Evolutionary conservation across 2,888 invertebrate species (phyloP).

Genomic region (Aricia artaxerxes): DNA sequence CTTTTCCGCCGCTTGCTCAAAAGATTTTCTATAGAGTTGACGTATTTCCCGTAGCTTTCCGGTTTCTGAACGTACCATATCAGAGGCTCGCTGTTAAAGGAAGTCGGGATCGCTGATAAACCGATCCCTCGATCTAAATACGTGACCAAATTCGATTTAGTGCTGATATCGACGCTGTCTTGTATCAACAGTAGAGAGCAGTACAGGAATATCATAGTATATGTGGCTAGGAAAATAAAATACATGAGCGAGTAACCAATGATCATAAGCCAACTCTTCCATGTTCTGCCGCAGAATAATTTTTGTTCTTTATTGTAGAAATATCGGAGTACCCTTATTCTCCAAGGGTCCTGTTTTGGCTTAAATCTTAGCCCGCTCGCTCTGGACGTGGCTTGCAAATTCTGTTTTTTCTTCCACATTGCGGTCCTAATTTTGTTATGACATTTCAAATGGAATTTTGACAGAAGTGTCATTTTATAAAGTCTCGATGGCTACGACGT

Average conservation of each 20-base stretch:
- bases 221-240: constrained; percentile 58
- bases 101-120: constrained; percentile 60
- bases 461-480: background rate
- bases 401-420: constrained; percentile 1
- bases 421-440: background rate
- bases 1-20: constrained; percentile 50
- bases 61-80: constrained; percentile 60
- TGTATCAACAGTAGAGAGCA: constrained; percentile 52
- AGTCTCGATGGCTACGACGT: background rate
- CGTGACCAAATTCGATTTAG: constrained; percentile 47
- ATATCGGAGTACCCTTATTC: constrained; percentile 44
- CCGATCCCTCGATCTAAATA: constrained; percentile 60
- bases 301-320: constrained; percentile 54
- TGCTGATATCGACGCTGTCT: constrained; percentile 39
- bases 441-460: constrained; percentile 5
- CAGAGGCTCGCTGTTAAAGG: constrained; percentile 52
- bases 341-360: constrained; percentile 36
- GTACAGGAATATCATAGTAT: constrained; percentile 56
- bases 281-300: constrained; percentile 55
- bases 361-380: background rate
- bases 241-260: constrained; percentile 58
- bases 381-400: background rate
- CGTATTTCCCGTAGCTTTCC: constrained; percentile 57
- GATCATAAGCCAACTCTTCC: constrained; percentile 58
- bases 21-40: constrained; percentile 56